phyloP scores from a whole-genome alignment of 53 echinoderm and acorn worm genomes.

The Luidia sarsii region DNA sequence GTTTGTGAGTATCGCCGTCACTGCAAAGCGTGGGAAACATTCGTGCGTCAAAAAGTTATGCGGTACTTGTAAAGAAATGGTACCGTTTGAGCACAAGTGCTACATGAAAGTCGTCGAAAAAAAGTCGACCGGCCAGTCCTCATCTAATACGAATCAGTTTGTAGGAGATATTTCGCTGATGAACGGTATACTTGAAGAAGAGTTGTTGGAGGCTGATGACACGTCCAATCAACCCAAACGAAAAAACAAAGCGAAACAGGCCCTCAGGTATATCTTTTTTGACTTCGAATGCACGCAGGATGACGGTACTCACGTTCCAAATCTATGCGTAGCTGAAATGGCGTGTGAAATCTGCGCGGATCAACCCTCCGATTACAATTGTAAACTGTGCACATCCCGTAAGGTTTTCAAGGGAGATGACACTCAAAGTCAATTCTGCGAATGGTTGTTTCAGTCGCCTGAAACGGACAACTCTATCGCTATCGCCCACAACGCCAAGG shows the following conservation, averaged over 20 bases:
- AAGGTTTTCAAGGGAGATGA: not conserved
- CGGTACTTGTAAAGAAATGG: not conserved
- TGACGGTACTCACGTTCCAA: constrained; percentile 6
- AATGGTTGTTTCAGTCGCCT: constrained; percentile 12
- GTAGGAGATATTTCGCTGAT: no score
- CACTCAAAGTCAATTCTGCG: not conserved
- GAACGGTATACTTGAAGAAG: no score
- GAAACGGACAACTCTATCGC: constrained; percentile 3
- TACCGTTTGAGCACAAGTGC: not conserved
- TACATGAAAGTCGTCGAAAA: not conserved
- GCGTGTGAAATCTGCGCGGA: constrained; percentile 9
- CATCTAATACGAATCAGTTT: no score
- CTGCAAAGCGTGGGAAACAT: not conserved
- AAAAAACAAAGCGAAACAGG: not conserved
- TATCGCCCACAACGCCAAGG: constrained; percentile 38
- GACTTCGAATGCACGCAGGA: constrained; percentile 38
- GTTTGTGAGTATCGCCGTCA: not conserved
- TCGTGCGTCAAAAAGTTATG: not conserved
- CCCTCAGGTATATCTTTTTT: constrained; percentile 27
- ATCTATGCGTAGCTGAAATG: constrained; percentile 26
- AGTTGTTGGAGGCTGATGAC: no score
- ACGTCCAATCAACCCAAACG: no score
- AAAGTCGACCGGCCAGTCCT: no score
- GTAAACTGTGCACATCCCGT: not conserved
- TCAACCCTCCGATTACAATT: not conserved